Base-by-base conservation (phyloP, 2,113 vertebrate genomes). In the Syngnathus typhle region DNA sequence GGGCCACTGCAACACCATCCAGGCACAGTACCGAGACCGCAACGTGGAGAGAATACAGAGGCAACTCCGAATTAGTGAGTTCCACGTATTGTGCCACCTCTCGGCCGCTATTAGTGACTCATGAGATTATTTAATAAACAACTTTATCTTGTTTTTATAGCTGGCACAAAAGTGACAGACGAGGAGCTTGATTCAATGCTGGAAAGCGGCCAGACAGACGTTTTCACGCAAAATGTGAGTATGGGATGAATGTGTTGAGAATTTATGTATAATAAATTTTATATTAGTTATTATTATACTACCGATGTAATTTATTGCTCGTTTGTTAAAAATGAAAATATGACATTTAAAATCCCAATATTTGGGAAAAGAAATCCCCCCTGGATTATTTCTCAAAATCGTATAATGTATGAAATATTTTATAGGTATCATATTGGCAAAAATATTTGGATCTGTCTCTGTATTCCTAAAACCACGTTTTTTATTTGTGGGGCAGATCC, bases 191-290 rank as follows among this genome's bases (percentile, higher is more conserved):
- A 95, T 3, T n/a, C 77, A 27, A 95, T 95, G 94, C 88, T 96
- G 13, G 94, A 95, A 70, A 94, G 89, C 0, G 94, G 94, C 6
- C 92, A 95, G 83, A 95, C 93, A 0, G 93, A 95, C 59, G 91
- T 96, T 78, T 96, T 96, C 80, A 94, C 93, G 39, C 93, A 94
- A 54, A 96, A 96, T 44, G 95, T 96, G 87, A 94, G 95, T 86
- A n/a, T 0, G 21, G 11, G 44, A 32, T 2, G 2, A n/a, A 43
- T 43, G 11, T 32, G 27, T 32, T 32, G 41, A 10, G 41, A 43
- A 43, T 43, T 43, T 43, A 43, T 43, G 11, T 43, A 11, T 43
- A 13, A 43, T 43, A 43, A 43, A 43, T 43, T 43, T 7, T 32
- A 32, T 5, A 3, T 32, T 32, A 32, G 27, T 3, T 32, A 32